Base-by-base conservation (phyloP, 2,888 invertebrate genomes). In the Cosmorhoe ocellata region DNA sequence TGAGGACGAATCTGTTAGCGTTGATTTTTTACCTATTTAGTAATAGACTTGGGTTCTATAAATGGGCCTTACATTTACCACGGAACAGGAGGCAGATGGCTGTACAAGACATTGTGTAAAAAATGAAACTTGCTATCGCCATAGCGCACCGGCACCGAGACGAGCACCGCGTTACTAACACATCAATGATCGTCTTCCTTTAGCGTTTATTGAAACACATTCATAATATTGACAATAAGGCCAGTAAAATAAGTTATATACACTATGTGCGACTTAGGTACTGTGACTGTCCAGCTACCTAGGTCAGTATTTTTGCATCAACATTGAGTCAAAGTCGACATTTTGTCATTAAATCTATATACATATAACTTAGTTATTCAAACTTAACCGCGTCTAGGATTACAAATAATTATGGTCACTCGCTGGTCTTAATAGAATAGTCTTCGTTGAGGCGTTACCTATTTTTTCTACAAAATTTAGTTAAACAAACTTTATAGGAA, bases 1-100 rank as follows among this genome's bases (percentile, higher is more conserved):
- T 65, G 69, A 70, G 69, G 69, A 61, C 64, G 54, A 62, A 64
- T 58, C 56, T 48, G 57, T 58, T 64, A 63, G 43, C 38, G 58
- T 46, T 57, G 33, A 53, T 53, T 55, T 58, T 59, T 60, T 44
- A 48, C 39, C 45, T 54, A 55, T 59, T 49, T 46, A 55, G 22
- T 48, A 30, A 30, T 37, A 47, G 41, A 43, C 34, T 38, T 30
- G 36, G 41, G 24, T 36, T 33, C 18, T 22, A 47, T 18, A 38
- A 50, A 58, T 28, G 11, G 11, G 10, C 26, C 70, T 67, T 60
- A 69, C 67, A 43, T 64, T 61, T 64, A 27, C 57, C 38, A 2
- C 37, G 44, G 33, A 41, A 53, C 24, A 58, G 18, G 12, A 56
- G 30, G 46, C 44, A 48, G 52, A 59, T 38, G 14, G 46, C 38